A percentile compares a stretch with the other conserved stretches of the same genome.
phyloP scores from a whole-genome alignment of 2,888 invertebrate genomes.

The Argyresthia goedartella region DNA sequence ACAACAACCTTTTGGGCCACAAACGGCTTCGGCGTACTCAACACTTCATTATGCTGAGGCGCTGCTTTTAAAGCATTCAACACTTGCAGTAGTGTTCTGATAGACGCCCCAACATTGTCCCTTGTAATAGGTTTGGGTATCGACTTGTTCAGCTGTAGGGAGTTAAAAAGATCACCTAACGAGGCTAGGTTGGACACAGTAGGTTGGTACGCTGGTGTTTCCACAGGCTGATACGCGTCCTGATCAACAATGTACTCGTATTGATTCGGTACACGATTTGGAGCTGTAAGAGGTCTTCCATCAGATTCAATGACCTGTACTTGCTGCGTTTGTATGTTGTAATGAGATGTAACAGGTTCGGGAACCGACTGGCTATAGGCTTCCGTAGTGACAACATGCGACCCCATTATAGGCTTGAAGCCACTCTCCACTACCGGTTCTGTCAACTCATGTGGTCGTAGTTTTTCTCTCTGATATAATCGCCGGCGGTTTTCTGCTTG shows the following conservation, averaged over 20 bases:
- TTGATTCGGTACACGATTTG: constrained; percentile 27
- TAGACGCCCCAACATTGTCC: constrained; percentile 84
- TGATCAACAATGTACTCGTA: constrained; percentile 39
- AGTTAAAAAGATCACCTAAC: constrained; percentile 73
- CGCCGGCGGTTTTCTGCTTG: constrained; percentile 30
- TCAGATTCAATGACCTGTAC: constrained; percentile 20
- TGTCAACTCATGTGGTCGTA: constrained; percentile 19
- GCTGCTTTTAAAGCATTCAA: constrained; percentile 75
- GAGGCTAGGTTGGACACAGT: constrained; percentile 29
- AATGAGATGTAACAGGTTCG: constrained; percentile 17
- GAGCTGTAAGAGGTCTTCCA: neutral
- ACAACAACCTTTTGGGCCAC: constrained; percentile 32
- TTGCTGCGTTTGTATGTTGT: constrained; percentile 26
- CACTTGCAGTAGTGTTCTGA: constrained; percentile 81
- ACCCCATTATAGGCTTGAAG: constrained; percentile 43
- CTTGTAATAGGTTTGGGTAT: constrained; percentile 82
- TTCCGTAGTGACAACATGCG: constrained; percentile 24
- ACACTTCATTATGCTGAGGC: constrained; percentile 45
- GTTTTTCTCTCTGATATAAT: constrained; percentile 52
- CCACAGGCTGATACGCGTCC: constrained; percentile 22
- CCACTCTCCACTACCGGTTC: constrained; percentile 46
- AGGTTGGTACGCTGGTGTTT: constrained; percentile 11
- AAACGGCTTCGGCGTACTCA: constrained; percentile 50
- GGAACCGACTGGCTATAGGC: constrained; percentile 11
- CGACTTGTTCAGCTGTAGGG: constrained; percentile 80